Conservation (phyloP, 2,888 invertebrate species). For the Homarus gammarus region DNA sequence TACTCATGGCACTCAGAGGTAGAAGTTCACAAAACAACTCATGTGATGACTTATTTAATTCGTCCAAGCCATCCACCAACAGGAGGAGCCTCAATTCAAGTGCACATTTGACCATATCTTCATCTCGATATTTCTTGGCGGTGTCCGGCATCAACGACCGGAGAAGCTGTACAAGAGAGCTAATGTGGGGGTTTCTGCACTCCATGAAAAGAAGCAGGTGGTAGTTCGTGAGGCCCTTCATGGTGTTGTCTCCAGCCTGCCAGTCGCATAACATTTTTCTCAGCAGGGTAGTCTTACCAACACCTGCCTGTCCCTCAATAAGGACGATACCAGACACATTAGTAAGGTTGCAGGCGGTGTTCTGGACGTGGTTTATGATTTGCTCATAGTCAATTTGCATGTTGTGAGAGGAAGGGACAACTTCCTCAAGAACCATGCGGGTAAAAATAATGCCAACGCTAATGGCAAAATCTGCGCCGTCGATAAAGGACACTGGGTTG, state of each 20-base stretch:
- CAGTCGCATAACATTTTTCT: constrained; percentile 28
- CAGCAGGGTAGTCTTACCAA: constrained; percentile 33
- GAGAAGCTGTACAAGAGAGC: constrained; percentile 1
- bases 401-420: too few species aligned
- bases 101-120: constrained; percentile 4
- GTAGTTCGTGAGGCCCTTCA: background rate
- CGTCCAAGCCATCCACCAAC: constrained; percentile 47
- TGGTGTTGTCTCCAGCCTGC: constrained; percentile 13
- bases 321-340: background rate
- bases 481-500: constrained; percentile 37
- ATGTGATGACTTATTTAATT: constrained; percentile 11
- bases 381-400: too few species aligned
- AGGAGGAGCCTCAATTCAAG: background rate
- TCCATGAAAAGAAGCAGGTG: constrained; percentile 18
- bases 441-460: constrained; percentile 21
- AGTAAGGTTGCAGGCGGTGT: too few species aligned
- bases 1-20: background rate
- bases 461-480: background rate
- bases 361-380: too few species aligned
- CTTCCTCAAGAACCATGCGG: too few species aligned
- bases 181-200: constrained; percentile 23
- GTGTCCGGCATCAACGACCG: constrained; percentile 22
- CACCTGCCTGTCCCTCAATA: constrained; percentile 32
- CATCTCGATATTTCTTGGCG: background rate
- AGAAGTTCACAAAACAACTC: constrained; percentile 29